Conservation (phyloP, 2,888 invertebrate genomes). For the Alentia gelatinosa region DNA sequence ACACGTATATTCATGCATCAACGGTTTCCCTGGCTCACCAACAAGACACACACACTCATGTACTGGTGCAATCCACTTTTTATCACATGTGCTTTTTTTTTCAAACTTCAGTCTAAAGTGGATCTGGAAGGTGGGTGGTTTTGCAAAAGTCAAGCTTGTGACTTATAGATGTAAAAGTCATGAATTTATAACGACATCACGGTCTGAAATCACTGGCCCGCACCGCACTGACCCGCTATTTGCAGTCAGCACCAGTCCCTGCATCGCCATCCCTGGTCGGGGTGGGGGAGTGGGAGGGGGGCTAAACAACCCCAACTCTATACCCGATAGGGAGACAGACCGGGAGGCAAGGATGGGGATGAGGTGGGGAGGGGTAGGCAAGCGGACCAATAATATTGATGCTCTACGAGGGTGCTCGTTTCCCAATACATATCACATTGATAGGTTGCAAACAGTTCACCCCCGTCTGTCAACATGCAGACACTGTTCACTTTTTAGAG, state of each 20-base stretch:
- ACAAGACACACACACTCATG: not conserved
- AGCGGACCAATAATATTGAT: conserved; percentile 13
- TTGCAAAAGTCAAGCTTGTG: conserved; percentile 22
- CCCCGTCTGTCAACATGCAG: conserved; percentile 16
- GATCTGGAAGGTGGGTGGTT: not conserved
- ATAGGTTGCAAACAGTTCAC: conserved; percentile 24
- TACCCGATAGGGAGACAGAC: not conserved
- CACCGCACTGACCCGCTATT: conserved; percentile 6
- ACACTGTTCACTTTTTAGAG: conserved; percentile 11
- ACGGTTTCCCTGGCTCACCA: not conserved
- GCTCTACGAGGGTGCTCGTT: not conserved
- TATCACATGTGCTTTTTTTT: not conserved
- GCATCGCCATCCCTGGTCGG: not conserved
- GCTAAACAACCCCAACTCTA: too few species aligned
- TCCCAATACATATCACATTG: conserved; percentile 50
- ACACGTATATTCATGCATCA: not conserved
- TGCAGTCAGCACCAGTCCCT: not conserved
- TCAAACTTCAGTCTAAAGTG: conserved; percentile 14
- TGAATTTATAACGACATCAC: conserved; percentile 40
- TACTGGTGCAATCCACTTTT: too few species aligned
- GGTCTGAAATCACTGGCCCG: not conserved
- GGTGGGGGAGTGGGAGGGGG: not conserved
- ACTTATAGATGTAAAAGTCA: conserved; percentile 36
- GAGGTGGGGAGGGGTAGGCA: not conserved
- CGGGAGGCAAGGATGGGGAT: not conserved